Base-by-base conservation (phyloP, 2,797 vertebrate species). In the Sparidentex hasta region DNA sequence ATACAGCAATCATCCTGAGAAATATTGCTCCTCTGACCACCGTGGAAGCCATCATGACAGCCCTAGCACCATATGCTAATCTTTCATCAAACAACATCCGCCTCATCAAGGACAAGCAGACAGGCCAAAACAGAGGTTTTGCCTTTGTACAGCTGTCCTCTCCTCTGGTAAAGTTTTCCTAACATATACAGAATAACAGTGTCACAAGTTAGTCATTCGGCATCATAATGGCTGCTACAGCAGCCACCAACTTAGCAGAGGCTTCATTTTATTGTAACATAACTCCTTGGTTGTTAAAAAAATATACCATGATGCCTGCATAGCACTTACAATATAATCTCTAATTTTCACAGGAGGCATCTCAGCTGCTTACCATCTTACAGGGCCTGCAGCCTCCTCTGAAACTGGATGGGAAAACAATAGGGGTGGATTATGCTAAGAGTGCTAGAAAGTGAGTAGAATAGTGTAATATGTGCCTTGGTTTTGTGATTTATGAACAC, bases 61-160 rank as follows among this genome's bases (percentile, higher is more conserved):
- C 96, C 0, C 89, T 99, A 74, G 96, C 98, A 73, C 98, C 98
- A 0, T 99, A 99, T 41, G 98, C 98, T 2, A 99, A 98, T 84
- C 95, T 99, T 79, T 96, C 97, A 47, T 94, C 98, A 12, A 97
- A 97, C 92, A 99, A 99, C 79, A 98, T 99, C 88, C 97, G 98
- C 48, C 97, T 99, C 72, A 99, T 99, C 93, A 99, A 99, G 92
- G 98, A 99, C 94, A 99, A 99, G 83, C 98, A 99, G 92, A 99
- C 98, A 0, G 98, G 99, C 59, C 98, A 99, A 82, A 99, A 99
- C 85, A 94, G 98, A 93, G 98, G 98, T 25, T 99, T 99, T 92
- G 98, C 98, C 0, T 99, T 99, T 86, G 97, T 99, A 48, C 98
- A 99, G 89, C 95, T 99, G 65, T 98, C 98, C 43, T 99, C 98